Percentiles rank a stretch among this genome's conserved stretches.
Evolutionary conservation across 2,797 vertebrate genomes (phyloP).

Genomic region (Melanotaenia pygmaea): DNA sequence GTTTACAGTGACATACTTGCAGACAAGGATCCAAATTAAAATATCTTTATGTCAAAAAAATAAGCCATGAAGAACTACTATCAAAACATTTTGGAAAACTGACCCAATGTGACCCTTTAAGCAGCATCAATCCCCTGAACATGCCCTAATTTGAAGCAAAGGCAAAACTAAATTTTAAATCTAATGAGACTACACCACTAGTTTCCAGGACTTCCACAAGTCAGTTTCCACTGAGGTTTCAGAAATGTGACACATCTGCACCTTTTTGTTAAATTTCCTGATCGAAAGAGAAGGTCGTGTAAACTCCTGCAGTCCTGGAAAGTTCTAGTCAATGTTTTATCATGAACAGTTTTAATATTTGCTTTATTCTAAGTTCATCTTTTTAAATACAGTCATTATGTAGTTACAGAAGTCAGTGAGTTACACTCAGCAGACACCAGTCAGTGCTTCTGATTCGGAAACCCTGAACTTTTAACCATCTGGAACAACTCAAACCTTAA

Average conservation of each 20-base stretch:
- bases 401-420: background rate
- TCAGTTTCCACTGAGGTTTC: background rate
- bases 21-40: background rate
- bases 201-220: background rate
- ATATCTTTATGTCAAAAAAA: background rate
- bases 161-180: background rate
- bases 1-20: background rate
- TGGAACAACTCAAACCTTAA: background rate
- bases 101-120: background rate
- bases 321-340: background rate
- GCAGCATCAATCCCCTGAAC: background rate
- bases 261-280: background rate
- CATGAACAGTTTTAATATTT: background rate
- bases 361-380: background rate
- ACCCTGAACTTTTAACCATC: background rate
- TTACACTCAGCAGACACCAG: too few relatives aligned
- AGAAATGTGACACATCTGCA: background rate
- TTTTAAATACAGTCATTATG: background rate
- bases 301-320: background rate
- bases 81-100: background rate
- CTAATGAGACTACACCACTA: background rate
- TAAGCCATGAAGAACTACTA: background rate
- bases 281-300: background rate
- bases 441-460: background rate
- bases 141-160: background rate